Evolutionary conservation across 2,888 invertebrate genomes (phyloP).

Genomic region (Tipula helvola): DNA sequence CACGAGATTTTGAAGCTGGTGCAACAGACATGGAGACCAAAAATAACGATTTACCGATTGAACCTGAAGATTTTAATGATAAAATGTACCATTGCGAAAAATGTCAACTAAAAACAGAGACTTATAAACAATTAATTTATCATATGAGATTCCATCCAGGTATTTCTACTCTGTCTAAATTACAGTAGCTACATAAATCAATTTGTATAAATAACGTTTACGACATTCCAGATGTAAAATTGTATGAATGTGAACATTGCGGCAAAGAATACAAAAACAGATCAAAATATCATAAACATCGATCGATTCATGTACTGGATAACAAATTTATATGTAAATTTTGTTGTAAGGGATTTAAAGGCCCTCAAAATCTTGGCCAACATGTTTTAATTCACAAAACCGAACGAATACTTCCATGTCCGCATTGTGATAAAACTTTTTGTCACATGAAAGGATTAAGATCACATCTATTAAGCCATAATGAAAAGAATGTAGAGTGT

Average conservation of each 20-base stretch:
- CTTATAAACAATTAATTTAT: not conserved
- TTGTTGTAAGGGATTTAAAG: not conserved
- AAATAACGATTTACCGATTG: not conserved
- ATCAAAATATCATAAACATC: not conserved
- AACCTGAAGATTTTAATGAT: not conserved
- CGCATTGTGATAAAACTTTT: not conserved
- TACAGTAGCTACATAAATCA: no score
- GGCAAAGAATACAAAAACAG: not conserved
- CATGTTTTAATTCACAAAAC: not conserved
- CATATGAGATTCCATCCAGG: not conserved
- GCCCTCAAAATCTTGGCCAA: not conserved
- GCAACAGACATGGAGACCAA: not conserved
- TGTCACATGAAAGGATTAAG: not conserved
- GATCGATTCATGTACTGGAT: not conserved
- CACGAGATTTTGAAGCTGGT: not conserved
- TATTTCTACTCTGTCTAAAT: not conserved
- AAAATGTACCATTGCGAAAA: not conserved
- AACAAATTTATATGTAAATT: not conserved
- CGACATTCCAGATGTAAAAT: not conserved
- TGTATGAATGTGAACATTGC: not conserved
- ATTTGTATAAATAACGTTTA: no score
- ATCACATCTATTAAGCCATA: not conserved
- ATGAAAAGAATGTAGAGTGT: not conserved
- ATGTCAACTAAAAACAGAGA: not conserved
- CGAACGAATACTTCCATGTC: not conserved